These are phyloP conservation scores for Limnodromus scolopaceus DNA, from an alignment of 2,797 vertebrate species.

Conservation along the genomic window DNA sequence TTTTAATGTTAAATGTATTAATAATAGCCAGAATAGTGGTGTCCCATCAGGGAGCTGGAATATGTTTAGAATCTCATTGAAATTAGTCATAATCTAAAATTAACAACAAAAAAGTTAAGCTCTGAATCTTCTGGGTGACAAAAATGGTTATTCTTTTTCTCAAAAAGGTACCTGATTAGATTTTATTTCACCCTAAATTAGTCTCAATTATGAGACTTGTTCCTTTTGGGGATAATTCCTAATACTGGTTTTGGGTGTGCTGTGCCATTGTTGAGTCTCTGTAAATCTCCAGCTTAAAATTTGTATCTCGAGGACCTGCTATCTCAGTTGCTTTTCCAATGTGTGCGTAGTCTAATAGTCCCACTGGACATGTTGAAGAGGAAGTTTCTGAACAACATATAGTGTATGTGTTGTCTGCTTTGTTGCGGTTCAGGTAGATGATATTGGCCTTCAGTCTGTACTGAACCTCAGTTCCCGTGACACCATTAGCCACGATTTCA, in stretches of 20 bases:
- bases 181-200: neutral
- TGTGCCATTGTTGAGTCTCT: accelerated
- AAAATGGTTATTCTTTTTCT: neutral
- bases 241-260: neutral
- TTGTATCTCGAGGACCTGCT: neutral
- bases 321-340: neutral
- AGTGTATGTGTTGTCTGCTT: too few relatives aligned
- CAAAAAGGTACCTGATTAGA: neutral
- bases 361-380: neutral
- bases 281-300: neutral
- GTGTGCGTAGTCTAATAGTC: neutral
- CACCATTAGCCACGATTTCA: neutral
- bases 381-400: neutral
- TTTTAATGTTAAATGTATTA: neutral
- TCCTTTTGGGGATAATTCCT: neutral
- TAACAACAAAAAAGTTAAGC: neutral
- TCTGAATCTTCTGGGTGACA: neutral
- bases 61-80: neutral
- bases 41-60: neutral
- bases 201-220: neutral
- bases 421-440: neutral
- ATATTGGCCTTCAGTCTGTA: neutral
- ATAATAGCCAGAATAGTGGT: neutral
- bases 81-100: neutral
- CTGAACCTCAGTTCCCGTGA: neutral